Percentiles rank a stretch among this genome's conserved stretches.
Conservation (phyloP, 2,888 invertebrate genomes). For the Tinea semifulvella region DNA sequence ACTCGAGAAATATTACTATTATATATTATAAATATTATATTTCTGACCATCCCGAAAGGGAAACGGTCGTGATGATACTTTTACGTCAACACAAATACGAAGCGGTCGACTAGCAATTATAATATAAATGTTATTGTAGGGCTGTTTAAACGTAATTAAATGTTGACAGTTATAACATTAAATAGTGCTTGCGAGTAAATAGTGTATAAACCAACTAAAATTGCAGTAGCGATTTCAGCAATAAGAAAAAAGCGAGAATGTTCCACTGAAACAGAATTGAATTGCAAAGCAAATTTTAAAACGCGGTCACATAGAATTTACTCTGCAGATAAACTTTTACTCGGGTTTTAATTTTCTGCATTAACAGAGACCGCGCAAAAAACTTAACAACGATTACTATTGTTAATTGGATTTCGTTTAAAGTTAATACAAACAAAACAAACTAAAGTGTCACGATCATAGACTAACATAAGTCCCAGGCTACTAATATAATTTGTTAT, state of each 20-base stretch:
- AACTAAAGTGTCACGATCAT: too few species aligned
- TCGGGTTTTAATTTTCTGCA: slow-evolving; percentile 8
- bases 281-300: slow-evolving; percentile 13
- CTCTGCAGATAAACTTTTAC: slow-evolving; percentile 12
- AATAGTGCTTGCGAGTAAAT: not conserved
- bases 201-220: not conserved
- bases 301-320: slow-evolving; percentile 8
- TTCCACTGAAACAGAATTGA: slow-evolving; percentile 10
- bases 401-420: slow-evolving; percentile 2
- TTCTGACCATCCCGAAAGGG: too few species aligned
- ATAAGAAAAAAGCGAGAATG: slow-evolving; percentile 1
- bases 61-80: too few species aligned
- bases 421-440: too few species aligned
- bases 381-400: not conserved
- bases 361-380: not conserved
- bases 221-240: not conserved
- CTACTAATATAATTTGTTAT: too few species aligned
- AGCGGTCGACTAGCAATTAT: too few species aligned
- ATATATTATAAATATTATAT: too few species aligned
- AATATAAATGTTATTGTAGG: too few species aligned
- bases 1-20: too few species aligned
- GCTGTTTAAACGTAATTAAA: not conserved
- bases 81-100: too few species aligned
- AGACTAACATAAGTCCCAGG: too few species aligned
- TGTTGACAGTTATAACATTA: not conserved